Evolutionary conservation across 2,888 invertebrate genomes (phyloP).

Genomic region (Pandemis cinnamomeana): DNA sequence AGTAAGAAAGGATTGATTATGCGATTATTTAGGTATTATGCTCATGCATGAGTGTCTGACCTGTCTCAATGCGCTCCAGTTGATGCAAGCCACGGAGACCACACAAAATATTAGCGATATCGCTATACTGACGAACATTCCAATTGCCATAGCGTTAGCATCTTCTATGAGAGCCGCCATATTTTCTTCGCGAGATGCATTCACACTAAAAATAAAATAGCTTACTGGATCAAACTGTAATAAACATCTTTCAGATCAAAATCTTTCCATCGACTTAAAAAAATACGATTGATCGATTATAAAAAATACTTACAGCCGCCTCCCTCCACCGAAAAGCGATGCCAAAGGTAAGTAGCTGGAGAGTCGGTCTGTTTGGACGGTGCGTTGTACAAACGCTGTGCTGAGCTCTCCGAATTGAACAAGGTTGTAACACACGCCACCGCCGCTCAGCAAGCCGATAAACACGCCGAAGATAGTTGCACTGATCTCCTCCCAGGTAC

Average conservation of each 20-base stretch:
- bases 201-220: constrained; percentile 49
- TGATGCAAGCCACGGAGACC: constrained; percentile 70
- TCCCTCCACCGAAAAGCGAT: constrained; percentile 41
- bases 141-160: constrained; percentile 66
- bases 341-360: constrained; percentile 40
- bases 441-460: constrained; percentile 46
- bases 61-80: constrained; percentile 69
- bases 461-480: constrained; percentile 39
- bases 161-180: constrained; percentile 68
- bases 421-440: constrained; percentile 67
- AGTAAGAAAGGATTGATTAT: no score
- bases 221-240: no score
- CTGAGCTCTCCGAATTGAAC: constrained; percentile 80
- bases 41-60: constrained; percentile 32
- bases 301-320: constrained; percentile 38
- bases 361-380: constrained; percentile 26
- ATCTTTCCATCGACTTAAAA: background rate
- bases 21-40: no score
- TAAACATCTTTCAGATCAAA: no score
- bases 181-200: constrained; percentile 59
- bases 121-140: constrained; percentile 44
- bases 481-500: constrained; percentile 38
- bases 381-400: constrained; percentile 69
- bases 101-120: constrained; percentile 49
- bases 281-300: no score